Percentiles rank a stretch among this genome's conserved stretches.
phyloP scores from a whole-genome alignment of 2,888 invertebrate genomes.

The Carpatolechia fugitivella region DNA sequence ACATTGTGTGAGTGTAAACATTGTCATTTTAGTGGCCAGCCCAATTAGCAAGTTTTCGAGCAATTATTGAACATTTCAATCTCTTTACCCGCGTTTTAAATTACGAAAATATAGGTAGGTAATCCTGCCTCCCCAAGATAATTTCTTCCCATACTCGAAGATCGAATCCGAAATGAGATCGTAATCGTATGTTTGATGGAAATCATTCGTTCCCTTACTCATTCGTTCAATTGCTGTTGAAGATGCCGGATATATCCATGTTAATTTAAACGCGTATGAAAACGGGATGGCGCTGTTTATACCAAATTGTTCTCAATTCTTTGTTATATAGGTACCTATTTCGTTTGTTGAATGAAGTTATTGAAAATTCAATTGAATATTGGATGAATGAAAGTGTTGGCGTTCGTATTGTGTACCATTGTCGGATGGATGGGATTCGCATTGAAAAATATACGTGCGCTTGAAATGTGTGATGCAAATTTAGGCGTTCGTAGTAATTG shows the following conservation, averaged over 20 bases:
- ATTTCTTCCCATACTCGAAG: neutral
- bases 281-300: slow-evolving; percentile 46
- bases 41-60: no score
- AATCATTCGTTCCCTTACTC: slow-evolving; percentile 11
- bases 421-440: neutral
- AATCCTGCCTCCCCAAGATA: neutral
- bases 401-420: neutral
- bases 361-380: slow-evolving; percentile 23
- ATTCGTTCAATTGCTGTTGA: slow-evolving; percentile 25
- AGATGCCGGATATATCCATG: slow-evolving; percentile 40
- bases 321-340: no score
- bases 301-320: slow-evolving; percentile 31
- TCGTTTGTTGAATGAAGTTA: slow-evolving; percentile 28
- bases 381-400: slow-evolving; percentile 7
- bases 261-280: slow-evolving; percentile 35
- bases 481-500: no score
- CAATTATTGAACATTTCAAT: no score
- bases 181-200: slow-evolving; percentile 13
- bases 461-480: no score
- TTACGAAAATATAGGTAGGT: no score
- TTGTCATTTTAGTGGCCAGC: no score
- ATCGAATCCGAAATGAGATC: slow-evolving; percentile 2
- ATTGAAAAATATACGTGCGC: neutral
- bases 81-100: no score
- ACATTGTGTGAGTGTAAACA: no score